Evolutionary conservation across 2,797 vertebrate species (phyloP), one percentile per base, ranked within the genome.

Genomic region (Phataginus tricuspis): DNA sequence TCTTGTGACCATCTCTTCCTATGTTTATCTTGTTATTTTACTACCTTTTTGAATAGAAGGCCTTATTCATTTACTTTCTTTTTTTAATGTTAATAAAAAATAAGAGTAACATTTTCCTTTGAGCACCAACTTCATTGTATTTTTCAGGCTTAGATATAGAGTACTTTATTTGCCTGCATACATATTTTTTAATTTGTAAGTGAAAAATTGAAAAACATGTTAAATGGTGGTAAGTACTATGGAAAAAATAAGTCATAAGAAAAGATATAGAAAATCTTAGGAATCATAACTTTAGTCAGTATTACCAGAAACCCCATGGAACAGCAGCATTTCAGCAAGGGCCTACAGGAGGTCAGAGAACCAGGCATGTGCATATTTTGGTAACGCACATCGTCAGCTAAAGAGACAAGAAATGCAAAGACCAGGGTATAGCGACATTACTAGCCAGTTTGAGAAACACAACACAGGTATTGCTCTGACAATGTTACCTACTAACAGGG

Each of bases 21-120:
- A n/a, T 77, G 57, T 42, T 84, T 77, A 61, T 64, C 5, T 12
- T 72, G 64, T 64, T 51, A 7, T 71, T 45, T 80, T 39, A 49
- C 8, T 74, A 37, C n/a, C 19, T 42, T 34, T 55, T 53, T 53
- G 12, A 90, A 29, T 71, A 85, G 29, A 42, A 55, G 14, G 2
- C 4, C 78, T n/a, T 84, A 63, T 42, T 85, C 19, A 90, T 84
- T 84, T 68, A n/a, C 25, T 86, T 93, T 63, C 53, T 31, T 90
- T 39, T 53, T 39, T 78, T 39, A 13, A 29, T 45, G 42, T 83
- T 77, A 92, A 71, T 79, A 64, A 68, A 89, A 68, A 37, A 34
- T 27, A 49, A 74, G 13, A 51, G 25, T 37, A 39, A 61, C 19
- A 69, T 51, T 90, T 94, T 90, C 63, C 53, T 63, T 27, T 59